Conservation (phyloP, 2,888 invertebrate species). For the Noctua fimbriata region DNA sequence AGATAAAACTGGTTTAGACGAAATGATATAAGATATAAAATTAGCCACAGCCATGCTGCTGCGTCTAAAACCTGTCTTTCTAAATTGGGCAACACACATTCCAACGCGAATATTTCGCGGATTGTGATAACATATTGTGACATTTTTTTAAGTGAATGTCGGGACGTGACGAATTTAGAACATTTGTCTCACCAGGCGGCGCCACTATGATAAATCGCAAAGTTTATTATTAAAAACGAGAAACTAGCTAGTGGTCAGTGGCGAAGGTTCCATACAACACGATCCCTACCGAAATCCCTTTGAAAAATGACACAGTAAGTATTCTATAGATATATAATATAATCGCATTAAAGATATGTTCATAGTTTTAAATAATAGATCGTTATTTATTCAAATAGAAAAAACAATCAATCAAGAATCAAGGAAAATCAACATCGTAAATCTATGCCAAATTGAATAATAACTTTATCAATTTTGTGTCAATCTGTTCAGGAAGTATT, state of each 20-base stretch:
- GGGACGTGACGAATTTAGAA: conserved; percentile 50
- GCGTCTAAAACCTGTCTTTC: conserved; percentile 52
- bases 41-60: conserved; percentile 24
- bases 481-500: conserved; percentile 12
- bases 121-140: conserved; percentile 37
- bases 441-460: conserved; percentile 14
- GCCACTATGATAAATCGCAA: conserved; percentile 50
- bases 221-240: conserved; percentile 47
- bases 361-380: neutral
- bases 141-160: conserved; percentile 37
- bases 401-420: conserved; percentile 10
- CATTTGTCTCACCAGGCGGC: conserved; percentile 55
- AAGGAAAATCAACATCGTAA: neutral
- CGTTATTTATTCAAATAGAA: conserved; percentile 6
- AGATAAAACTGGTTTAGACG: conserved; percentile 39
- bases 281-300: too few species aligned
- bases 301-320: too few species aligned
- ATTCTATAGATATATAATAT: too few species aligned
- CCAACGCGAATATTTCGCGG: conserved; percentile 29
- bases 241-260: conserved; percentile 42
- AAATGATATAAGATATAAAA: conserved; percentile 41
- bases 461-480: conserved; percentile 8
- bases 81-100: conserved; percentile 41
- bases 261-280: too few species aligned
- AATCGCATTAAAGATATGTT: too few species aligned